Evolutionary conservation across 2,797 vertebrate species (phyloP), one percentile per base, ranked within the genome.

Genomic region (Poeciliopsis presidionis): DNA sequence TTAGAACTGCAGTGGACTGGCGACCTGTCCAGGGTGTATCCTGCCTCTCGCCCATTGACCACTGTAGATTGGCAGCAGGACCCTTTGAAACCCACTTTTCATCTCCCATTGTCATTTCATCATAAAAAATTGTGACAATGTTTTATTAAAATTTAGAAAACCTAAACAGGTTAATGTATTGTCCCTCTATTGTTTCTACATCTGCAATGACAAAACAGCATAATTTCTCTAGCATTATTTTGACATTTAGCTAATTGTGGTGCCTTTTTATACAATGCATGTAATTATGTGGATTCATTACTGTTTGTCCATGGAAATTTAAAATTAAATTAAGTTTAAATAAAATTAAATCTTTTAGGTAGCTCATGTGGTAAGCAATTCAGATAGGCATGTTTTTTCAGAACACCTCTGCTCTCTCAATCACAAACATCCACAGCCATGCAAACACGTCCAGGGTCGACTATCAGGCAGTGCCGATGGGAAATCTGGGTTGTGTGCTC

Each of bases 401-500:
- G 77, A 73, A 80, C 11, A 30, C 80, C 75, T 76, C 83, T 87
- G 85, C 84, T 81, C 79, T 82, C 88, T 85, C 78, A 85, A 81
- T 79, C 36, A n/a, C 70, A 84, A 82, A 87, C 78, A 77, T 82
- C 75, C 77, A 84, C 79, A 83, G 84, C 8, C 73, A 74, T 79
- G 75, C 88, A 91, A 92, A 92, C 83, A 87, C 77, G 81, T 67
- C 78, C 81, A 83, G 80, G 74, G 77, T 79, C 78, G 84, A 76
- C 86, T 74, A 81, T 84, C 79, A 86, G 86, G 84, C 85, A 73
- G 82, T 82, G 86, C 89, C 70, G 43, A 76, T 84, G 91, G 92
- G 90, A 92, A 92, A 92, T 91, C 28, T 88, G 81, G 92, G 92
- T 91, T 91, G 89, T 87, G 83, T 86, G 88, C 89, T 94, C 82